A percentile compares a stretch with the other conserved stretches of the same genome.
phyloP scores from a whole-genome alignment of 2,797 vertebrate species.

The Fringilla coelebs region DNA sequence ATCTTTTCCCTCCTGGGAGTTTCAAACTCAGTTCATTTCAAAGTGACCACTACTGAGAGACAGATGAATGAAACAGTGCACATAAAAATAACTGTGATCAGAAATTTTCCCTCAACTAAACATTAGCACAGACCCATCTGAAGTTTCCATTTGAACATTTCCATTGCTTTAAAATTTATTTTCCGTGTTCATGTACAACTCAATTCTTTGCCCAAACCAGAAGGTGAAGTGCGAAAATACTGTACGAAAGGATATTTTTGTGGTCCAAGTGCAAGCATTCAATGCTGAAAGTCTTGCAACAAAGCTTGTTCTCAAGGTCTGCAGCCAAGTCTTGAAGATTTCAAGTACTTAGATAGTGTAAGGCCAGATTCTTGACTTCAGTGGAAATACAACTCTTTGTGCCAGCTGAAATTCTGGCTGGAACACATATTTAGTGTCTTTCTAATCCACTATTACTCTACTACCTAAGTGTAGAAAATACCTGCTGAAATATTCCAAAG shows the following conservation, averaged over 20 bases:
- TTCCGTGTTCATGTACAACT: constrained; percentile 62
- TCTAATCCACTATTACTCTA: background rate
- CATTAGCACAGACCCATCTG: constrained; percentile 24
- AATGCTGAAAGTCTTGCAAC: constrained; percentile 40
- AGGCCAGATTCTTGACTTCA: constrained; percentile 24
- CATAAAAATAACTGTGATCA: constrained; percentile 55
- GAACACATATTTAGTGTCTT: background rate
- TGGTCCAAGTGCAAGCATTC: constrained; percentile 40
- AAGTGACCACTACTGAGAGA: constrained; percentile 42
- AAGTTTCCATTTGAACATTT: constrained; percentile 57
- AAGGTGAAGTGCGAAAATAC: constrained; percentile 47
- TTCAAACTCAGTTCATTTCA: constrained; percentile 7
- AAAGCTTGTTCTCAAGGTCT: constrained; percentile 45
- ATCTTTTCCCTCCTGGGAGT: constrained; percentile 35
- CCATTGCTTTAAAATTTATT: constrained; percentile 58
- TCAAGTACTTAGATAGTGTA: constrained; percentile 24
- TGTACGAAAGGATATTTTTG: constrained; percentile 40
- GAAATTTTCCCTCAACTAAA: constrained; percentile 51
- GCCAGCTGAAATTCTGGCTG: background rate
- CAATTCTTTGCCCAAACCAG: constrained; percentile 17
- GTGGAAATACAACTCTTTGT: background rate
- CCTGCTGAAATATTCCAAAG: background rate
- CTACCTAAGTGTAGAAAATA: background rate
- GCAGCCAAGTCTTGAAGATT: constrained; percentile 38
- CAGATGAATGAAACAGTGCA: constrained; percentile 40